Evolutionary conservation across 2,888 invertebrate species (phyloP), one percentile per base, ranked within the genome.

Genomic region (Crossocerus cetratus): DNA sequence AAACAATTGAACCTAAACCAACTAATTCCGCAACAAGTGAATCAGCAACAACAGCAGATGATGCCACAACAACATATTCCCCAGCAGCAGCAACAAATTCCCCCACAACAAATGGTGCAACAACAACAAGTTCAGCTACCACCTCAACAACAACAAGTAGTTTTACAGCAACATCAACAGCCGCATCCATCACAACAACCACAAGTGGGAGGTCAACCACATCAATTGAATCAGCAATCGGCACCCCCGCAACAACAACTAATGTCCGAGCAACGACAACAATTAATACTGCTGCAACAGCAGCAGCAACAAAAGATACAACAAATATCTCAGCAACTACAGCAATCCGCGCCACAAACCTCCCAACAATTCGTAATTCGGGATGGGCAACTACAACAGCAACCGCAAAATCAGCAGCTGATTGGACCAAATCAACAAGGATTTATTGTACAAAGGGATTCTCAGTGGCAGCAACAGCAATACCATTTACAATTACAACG

Each of bases 401-500:
- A 90, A 55, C 82, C 87, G 13, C 89, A 91, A 54, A 90, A 89
- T 63, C 91, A 92, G 22, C 89, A 88, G 43, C 43, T 90, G 60
- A 86, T 90, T 18, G 84, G 80, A 53, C 86, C 87, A 8, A 89
- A 88, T 80, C 89, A 89, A 63, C 88, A 89, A 74, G 82, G 85
- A 44, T 89, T 86, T 62, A 88, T 88, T 66, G 90, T 87, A 3
- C 92, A 92, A 60, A 93, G 93, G 78, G 93, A 94, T 81, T 91
- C 93, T 42, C 91, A 94, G 23, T 92, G 93, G 86, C 94, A 94
- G 80, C 91, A 91, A 87, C 78, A 80, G 53, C 91, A 91, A 21
- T 90, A 91, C 22, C 93, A 93, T 88, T 92, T 90, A 64, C 93
- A 90, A 86, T 89, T 91, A 44, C 88, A 92, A 80, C 88, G 89